phyloP scores from a whole-genome alignment of 2,113 vertebrate species.

The Amphiprion ocellaris region DNA sequence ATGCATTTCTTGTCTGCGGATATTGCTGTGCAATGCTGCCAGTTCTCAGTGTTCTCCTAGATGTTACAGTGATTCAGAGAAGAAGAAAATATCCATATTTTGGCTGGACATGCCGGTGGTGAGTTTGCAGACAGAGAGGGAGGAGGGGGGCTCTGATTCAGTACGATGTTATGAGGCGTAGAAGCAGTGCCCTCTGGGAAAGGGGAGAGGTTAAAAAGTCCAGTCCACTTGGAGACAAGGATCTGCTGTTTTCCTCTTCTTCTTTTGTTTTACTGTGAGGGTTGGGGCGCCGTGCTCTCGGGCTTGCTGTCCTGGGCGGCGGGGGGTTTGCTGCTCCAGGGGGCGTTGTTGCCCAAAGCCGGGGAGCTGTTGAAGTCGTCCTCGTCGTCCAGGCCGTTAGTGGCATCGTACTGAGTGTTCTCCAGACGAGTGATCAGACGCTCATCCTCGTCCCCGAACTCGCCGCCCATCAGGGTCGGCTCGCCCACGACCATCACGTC shows the following conservation, averaged over 20 bases:
- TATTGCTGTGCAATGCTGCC: slow-evolving; percentile 73
- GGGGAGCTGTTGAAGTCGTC: slow-evolving; percentile 98
- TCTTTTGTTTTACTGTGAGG: slow-evolving; percentile 89
- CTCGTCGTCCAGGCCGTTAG: slow-evolving; percentile 98
- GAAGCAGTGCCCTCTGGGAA: slow-evolving; percentile 48
- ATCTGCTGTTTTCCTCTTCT: slow-evolving; percentile 39
- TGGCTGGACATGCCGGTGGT: slow-evolving; percentile 47
- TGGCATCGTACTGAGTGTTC: slow-evolving; percentile 99
- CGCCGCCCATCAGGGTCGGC: slow-evolving; percentile 98
- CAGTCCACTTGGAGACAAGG: slow-evolving; percentile 54
- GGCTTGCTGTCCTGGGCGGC: slow-evolving; percentile 93
- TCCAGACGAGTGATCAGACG: slow-evolving; percentile 99
- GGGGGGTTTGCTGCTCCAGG: slow-evolving; percentile 95
- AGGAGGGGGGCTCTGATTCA: slow-evolving; percentile 48
- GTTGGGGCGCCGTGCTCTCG: slow-evolving; percentile 95
- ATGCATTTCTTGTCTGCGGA: slow-evolving; percentile 66
- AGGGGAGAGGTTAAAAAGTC: slow-evolving; percentile 51
- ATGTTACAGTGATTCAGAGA: slow-evolving; percentile 67
- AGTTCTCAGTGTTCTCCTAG: slow-evolving; percentile 60
- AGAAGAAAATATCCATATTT: slow-evolving; percentile 67
- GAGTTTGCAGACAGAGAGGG: slow-evolving; percentile 41
- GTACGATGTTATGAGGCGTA: slow-evolving; percentile 70
- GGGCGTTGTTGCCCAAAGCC: slow-evolving; percentile 94
- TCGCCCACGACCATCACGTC: slow-evolving; percentile 99
- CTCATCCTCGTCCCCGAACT: slow-evolving; percentile 99